Conservation (phyloP, 2,113 vertebrate genomes). For the Menura novaehollandiae region DNA sequence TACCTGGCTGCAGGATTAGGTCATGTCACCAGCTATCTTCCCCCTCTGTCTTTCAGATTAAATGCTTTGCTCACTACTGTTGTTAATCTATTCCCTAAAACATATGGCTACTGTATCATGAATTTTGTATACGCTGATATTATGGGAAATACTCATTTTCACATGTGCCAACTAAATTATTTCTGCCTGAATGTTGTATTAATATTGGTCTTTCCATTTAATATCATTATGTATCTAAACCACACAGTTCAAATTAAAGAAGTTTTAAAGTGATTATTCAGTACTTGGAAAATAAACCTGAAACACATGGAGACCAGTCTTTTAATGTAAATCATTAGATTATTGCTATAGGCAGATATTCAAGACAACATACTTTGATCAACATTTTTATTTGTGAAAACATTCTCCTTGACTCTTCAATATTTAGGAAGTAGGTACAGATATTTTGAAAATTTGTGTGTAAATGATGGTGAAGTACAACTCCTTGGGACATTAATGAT, state of each 20-base stretch:
- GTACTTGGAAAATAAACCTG: background rate
- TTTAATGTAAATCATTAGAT: background rate
- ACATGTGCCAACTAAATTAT: background rate
- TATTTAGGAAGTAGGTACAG: background rate
- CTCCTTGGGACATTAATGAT: background rate
- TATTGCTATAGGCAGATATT: background rate
- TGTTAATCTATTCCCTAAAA: background rate
- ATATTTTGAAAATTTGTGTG: background rate
- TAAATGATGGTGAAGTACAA: background rate
- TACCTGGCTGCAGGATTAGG: background rate
- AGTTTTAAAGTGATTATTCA: background rate
- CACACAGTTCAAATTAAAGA: background rate
- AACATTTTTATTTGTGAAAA: background rate
- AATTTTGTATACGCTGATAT: background rate
- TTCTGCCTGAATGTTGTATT: background rate
- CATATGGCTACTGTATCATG: background rate
- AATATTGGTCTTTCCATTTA: background rate
- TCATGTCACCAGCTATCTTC: background rate
- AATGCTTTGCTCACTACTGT: background rate
- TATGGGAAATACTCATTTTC: background rate
- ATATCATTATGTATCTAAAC: background rate
- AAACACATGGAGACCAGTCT: background rate
- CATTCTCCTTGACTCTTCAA: background rate
- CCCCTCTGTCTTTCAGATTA: background rate
- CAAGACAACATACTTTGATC: background rate